Base-by-base conservation (phyloP, 2,113 vertebrate species). In the Chionomys nivalis region DNA sequence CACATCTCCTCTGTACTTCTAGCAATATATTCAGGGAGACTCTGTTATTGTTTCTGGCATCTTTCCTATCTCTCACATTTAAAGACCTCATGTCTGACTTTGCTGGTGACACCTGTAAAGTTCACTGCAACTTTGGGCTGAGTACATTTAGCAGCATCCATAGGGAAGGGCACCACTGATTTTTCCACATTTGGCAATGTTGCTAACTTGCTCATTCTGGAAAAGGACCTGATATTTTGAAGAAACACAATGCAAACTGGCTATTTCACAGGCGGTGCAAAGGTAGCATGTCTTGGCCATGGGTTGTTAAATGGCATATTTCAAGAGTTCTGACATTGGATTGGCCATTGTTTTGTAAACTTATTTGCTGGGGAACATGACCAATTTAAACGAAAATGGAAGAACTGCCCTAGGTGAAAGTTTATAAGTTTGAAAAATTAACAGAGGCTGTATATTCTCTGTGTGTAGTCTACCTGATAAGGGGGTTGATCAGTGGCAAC, bases 11-110 rank as follows among this genome's bases (percentile, higher is more conserved):
- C 39, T 95, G 44, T 44, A 87, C 92, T 90, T 79, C 49, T 86
- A 95, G 94, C 83, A 88, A 89, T 55, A 78, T 79, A 93, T 47
- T n/a, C 72, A 93, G 70, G 81, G 89, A 61, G 49, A 77, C 90
- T 94, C 81, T 91, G 85, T 81, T 92, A 39, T 76, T 97, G 88
- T 91, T 94, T 97, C 77, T 96, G 73, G 24, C 39, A 93, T 39
- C n/a, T 97, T 95, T 70, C 49, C 78, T n/a, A 86, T 89, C 49
- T 75, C n/a, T 95, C 79, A 61, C 72, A 82, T 89, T 76, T 92
- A 90, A 8, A 89, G 58, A 47, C 49, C 39, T 96, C 28, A 91
- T 90, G 87, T 72, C 42, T 66, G 39, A 94, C 10, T 93, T 94
- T 95, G 88, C 89, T 96, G 70, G 55, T 83, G 68, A 97, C 36